These are phyloP conservation scores for Halictus rubicundus DNA, from an alignment of 1,140 invertebrate species.

Conservation along the genomic window DNA sequence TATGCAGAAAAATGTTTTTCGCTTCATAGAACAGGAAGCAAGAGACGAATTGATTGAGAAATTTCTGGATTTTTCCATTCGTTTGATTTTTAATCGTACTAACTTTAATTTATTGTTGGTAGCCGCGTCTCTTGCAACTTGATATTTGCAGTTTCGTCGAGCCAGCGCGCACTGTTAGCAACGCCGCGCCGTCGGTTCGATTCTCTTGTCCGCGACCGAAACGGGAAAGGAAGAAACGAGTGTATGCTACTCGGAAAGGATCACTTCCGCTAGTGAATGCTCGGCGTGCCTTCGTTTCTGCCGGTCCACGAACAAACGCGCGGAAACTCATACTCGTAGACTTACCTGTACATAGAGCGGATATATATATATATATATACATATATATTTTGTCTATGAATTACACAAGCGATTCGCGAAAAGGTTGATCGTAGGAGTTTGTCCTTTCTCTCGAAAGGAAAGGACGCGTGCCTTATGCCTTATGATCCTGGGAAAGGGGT, in stretches of 20 bases:
- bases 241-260: neutral
- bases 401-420: neutral
- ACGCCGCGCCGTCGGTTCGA: neutral
- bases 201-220: neutral
- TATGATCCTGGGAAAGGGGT: neutral
- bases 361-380: too few relatives aligned
- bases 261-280: constrained; percentile 27
- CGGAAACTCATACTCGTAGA: neutral
- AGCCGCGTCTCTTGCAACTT: neutral
- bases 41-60: too few relatives aligned
- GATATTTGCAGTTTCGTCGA: neutral
- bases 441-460: constrained; percentile 11
- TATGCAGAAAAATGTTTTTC: too few relatives aligned
- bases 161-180: too few relatives aligned
- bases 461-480: constrained; percentile 63
- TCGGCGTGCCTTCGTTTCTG: constrained; percentile 54
- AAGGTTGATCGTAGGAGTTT: neutral
- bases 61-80: too few relatives aligned
- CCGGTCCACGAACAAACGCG: constrained; percentile 2
- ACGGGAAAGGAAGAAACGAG: neutral
- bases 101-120: too few relatives aligned
- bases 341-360: neutral
- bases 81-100: too few relatives aligned
- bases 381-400: neutral
- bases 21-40: too few relatives aligned